These are phyloP conservation scores for Bergia sp. DNA, from an alignment of 92 coral and sea anemone genomes.

Conservation along the genomic window DNA sequence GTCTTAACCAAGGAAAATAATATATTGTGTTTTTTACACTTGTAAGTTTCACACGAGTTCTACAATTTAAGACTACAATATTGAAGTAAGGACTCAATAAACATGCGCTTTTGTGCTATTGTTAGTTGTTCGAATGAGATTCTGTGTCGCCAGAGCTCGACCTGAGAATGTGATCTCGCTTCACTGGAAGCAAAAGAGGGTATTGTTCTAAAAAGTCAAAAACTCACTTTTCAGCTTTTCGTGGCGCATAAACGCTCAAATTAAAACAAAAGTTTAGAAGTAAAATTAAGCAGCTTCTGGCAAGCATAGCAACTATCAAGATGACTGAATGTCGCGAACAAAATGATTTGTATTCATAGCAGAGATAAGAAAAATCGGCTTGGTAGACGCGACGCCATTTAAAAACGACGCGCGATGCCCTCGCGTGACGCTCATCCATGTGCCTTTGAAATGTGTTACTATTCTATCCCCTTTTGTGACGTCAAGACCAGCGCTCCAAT, in stretches of 20 bases:
- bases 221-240: conserved; percentile 9
- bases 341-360: conserved; percentile 30
- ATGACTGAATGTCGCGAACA: not conserved
- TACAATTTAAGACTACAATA: not conserved
- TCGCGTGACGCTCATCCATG: conserved; percentile 52
- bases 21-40: not conserved
- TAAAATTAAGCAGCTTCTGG: conserved; percentile 24
- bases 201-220: not conserved
- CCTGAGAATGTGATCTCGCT: conserved; percentile 30
- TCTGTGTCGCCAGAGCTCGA: conserved; percentile 8
- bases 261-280: not conserved
- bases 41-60: not conserved
- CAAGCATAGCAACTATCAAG: conserved; percentile 34
- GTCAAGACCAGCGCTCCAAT: conserved; percentile 74
- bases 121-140: not conserved
- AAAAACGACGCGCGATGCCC: conserved; percentile 50
- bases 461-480: conserved; percentile 72
- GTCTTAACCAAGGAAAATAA: not conserved
- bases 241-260: not conserved
- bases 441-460: conserved; percentile 70
- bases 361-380: conserved; percentile 34
- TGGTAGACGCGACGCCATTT: conserved; percentile 50
- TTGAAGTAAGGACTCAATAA: not conserved
- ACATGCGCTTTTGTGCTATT: conserved; percentile 32
- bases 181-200: conserved; percentile 33